Evolutionary conservation across 1,140 invertebrate genomes (phyloP).

Genomic region (Brachionus manjavacas): DNA sequence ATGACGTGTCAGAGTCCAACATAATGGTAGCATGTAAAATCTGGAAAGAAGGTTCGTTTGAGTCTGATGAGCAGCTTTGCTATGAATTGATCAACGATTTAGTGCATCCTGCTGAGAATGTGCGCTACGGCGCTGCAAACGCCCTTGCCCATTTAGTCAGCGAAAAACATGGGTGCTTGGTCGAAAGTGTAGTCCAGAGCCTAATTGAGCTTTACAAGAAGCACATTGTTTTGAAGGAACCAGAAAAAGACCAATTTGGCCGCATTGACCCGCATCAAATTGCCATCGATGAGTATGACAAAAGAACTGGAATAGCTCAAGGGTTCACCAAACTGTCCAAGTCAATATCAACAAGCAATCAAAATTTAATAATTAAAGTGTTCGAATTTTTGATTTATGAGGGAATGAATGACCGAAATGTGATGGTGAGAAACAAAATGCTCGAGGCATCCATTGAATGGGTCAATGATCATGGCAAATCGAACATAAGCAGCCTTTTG

Average conservation of each 20-base stretch:
- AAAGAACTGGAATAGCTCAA: conserved; percentile 77
- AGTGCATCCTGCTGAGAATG: conserved; percentile 70
- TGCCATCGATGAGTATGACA: conserved; percentile 75
- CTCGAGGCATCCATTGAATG: conserved; percentile 81
- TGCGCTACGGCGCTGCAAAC: conserved; percentile 71
- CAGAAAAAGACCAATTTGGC: conserved; percentile 82
- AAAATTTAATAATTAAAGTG: conserved; percentile 66
- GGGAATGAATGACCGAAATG: conserved; percentile 76
- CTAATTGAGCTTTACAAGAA: conserved; percentile 73
- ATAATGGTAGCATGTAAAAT: neutral
- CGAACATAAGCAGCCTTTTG: conserved; percentile 66
- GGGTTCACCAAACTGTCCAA: conserved; percentile 69
- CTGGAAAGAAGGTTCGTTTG: conserved; percentile 9
- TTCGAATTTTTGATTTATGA: conserved; percentile 76
- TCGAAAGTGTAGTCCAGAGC: conserved; percentile 63
- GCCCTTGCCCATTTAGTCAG: conserved; percentile 63
- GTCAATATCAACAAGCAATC: conserved; percentile 62
- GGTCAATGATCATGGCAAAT: conserved; percentile 76
- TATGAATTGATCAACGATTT: conserved; percentile 62
- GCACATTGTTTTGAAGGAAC: conserved; percentile 68
- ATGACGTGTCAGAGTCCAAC: neutral
- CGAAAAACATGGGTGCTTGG: conserved; percentile 58
- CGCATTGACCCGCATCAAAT: conserved; percentile 72
- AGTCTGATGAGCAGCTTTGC: neutral
- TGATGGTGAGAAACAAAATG: conserved; percentile 80